These are phyloP conservation scores for Motacilla alba DNA, from an alignment of 2,113 vertebrate species.

Conservation along the genomic window DNA sequence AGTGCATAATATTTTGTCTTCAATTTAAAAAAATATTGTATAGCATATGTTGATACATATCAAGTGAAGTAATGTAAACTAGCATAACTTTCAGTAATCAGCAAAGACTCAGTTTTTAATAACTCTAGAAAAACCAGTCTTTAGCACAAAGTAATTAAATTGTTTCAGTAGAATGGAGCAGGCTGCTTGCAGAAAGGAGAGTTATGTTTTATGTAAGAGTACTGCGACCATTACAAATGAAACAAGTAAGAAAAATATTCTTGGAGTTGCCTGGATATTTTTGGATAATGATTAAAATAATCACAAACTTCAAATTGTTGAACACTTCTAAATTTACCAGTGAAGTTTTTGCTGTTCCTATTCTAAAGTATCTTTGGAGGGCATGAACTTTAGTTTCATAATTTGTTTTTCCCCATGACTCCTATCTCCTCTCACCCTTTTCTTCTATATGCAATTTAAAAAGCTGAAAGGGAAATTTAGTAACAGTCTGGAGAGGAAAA, in stretches of 20 bases:
- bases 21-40: background rate
- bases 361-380: background rate
- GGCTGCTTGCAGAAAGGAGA: background rate
- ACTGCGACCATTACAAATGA: background rate
- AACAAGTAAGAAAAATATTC: background rate
- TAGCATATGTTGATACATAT: background rate
- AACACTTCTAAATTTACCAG: background rate
- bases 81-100: background rate
- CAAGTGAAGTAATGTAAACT: background rate
- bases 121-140: background rate
- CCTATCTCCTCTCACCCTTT: background rate
- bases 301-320: background rate
- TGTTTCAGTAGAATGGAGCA: background rate
- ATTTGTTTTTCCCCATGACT: background rate
- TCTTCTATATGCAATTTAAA: background rate
- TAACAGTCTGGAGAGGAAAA: background rate
- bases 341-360: background rate
- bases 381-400: background rate
- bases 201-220: background rate
- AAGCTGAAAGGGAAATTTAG: background rate
- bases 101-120: background rate
- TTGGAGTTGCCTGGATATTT: background rate
- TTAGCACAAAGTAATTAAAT: background rate
- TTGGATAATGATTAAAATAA: background rate
- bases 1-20: background rate